A percentile compares a stretch with the other conserved stretches of the same genome.
Evolutionary conservation across 2,797 vertebrate genomes (phyloP).

Genomic region (Oreonectes daqikongensis): DNA sequence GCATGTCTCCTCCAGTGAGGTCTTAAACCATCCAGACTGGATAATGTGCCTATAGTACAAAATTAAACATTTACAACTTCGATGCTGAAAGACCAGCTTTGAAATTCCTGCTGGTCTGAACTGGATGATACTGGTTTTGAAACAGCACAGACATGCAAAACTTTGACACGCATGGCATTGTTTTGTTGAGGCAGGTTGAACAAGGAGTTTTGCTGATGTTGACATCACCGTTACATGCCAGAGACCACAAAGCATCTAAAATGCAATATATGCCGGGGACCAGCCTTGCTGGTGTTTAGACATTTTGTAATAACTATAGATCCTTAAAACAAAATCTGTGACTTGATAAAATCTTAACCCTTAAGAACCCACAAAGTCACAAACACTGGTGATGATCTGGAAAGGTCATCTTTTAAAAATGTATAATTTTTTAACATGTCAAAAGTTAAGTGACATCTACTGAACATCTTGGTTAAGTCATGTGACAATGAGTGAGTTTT

Average conservation of each 20-base stretch:
- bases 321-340: neutral
- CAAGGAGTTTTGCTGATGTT: neutral
- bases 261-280: neutral
- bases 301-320: neutral
- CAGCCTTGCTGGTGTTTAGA: neutral
- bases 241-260: neutral
- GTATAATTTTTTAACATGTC: too few relatives aligned
- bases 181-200: neutral
- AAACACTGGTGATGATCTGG: too few relatives aligned
- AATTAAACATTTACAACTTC: conserved; percentile 13
- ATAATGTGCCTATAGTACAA: neutral
- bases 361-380: neutral
- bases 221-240: neutral
- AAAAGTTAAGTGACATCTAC: too few relatives aligned
- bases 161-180: neutral
- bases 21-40: neutral
- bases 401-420: too few relatives aligned
- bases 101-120: neutral
- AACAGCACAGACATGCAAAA: neutral
- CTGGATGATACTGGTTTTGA: neutral
- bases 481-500: too few relatives aligned
- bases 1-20: conserved; percentile 14
- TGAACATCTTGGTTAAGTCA: too few relatives aligned
- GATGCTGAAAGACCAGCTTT: neutral
- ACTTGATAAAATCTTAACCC: neutral